Base-by-base conservation (phyloP, 2,888 invertebrate genomes). In the Synanthedon tipuliformis region DNA sequence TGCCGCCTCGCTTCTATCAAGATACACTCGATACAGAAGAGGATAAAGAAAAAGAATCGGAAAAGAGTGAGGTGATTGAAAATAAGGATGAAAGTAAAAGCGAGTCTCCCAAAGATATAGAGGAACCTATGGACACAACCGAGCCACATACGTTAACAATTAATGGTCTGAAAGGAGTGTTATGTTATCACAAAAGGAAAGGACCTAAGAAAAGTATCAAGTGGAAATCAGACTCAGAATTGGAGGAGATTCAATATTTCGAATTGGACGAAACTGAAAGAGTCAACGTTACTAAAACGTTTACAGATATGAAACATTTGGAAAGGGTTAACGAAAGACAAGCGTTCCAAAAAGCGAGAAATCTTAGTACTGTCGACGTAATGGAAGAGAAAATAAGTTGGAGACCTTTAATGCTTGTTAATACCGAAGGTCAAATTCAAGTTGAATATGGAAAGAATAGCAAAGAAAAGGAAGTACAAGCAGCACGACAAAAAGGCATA, bases 231-330 rank as follows among this genome's bases (percentile, higher is more conserved):
- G 96, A 96, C 55, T 81, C 89, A 5, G 91, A 93, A 60, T 84
- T 99, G 40, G 94, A 94, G 64, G 92, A 94, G 67, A 89, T 96
- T 54, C 92, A 94, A 65, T 97, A 92, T 80, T 98, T 99, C 78
- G 98, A 98, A 77, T 83, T 98, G 61, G 98, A 98, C 78, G 98
- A 97, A 81, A 97, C 94, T 13, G 98, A 99, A 82, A 90, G 98
- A 69, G 95, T 97, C 1, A 98, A 98, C 81, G 98, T 98, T 1
- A 96, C 93, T 3, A 95, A 93, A 79, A 94, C 91, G 40, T 98
- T 98, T 79, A 93, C 92, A 41, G 96, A 97, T 68, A 94, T 96
- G 94, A 95, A 95, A 72, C 92, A 94, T 73, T 91, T 95, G 88
- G 98, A 98, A 73, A 92, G 94, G 67, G 90, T 91, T 56, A 89